phyloP scores from a whole-genome alignment of 2,113 vertebrate genomes.

The Corythoichthys intestinalis region DNA sequence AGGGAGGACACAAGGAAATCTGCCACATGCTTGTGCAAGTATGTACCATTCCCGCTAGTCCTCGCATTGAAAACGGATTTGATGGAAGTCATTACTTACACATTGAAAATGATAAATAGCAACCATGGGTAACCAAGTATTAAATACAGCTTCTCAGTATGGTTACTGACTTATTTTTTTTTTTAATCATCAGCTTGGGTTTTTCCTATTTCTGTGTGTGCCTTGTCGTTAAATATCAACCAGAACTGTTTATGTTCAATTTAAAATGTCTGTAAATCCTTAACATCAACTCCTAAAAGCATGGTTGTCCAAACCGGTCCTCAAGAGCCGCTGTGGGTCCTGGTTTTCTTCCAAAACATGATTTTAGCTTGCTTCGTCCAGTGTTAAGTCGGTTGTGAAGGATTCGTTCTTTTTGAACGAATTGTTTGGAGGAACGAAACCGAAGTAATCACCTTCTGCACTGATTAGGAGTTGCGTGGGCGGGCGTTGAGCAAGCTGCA shows the following conservation, averaged over 20 bases:
- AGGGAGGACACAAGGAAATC: constrained; percentile 89
- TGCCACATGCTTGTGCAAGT: constrained; percentile 97
- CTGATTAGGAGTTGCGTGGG: too few relatives aligned
- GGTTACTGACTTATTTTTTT: not conserved
- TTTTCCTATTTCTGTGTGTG: not conserved
- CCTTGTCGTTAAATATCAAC: not conserved
- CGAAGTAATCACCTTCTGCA: too few relatives aligned
- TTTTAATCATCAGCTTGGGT: not conserved
- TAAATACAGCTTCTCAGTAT: too few relatives aligned
- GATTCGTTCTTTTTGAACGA: too few relatives aligned
- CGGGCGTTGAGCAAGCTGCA: too few relatives aligned
- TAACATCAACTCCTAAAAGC: not conserved
- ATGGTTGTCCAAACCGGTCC: too few relatives aligned
- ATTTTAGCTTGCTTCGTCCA: too few relatives aligned
- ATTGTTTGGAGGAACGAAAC: too few relatives aligned
- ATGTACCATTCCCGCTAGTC: constrained; percentile 1
- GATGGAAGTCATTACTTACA: not conserved
- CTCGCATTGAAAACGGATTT: not conserved
- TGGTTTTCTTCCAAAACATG: too few relatives aligned
- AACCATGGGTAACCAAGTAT: too few relatives aligned
- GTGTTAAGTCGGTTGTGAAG: too few relatives aligned
- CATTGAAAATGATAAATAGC: not conserved
- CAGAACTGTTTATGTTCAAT: not conserved
- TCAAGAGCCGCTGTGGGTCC: too few relatives aligned
- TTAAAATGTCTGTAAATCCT: not conserved